Evolutionary conservation across 2,113 vertebrate genomes (phyloP).

Genomic region (Beaufortia kweichowensis): DNA sequence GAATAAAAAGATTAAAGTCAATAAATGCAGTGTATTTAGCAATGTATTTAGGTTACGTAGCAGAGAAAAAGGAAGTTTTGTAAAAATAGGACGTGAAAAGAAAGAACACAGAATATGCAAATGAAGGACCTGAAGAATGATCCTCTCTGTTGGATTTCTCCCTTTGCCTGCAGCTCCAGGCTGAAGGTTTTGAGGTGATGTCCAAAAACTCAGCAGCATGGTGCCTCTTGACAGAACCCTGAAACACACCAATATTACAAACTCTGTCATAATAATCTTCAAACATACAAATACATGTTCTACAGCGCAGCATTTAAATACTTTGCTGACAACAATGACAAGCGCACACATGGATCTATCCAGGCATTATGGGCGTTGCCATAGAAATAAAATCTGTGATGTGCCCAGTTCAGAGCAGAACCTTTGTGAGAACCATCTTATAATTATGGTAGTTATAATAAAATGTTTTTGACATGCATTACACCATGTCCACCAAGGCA

Average conservation of each 20-base stretch:
- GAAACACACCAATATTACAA: conserved; percentile 27
- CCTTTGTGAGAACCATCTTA: background rate
- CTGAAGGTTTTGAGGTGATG: conserved; percentile 69
- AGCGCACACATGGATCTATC: background rate
- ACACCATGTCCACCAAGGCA: no score
- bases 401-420: background rate
- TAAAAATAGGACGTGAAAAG: background rate
- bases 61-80: background rate
- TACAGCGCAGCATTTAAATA: background rate
- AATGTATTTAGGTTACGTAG: no score
- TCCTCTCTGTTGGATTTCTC: conserved; percentile 78
- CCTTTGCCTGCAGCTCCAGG: conserved; percentile 69
- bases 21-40: background rate
- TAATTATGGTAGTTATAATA: no score
- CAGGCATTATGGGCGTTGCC: background rate
- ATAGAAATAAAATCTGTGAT: background rate
- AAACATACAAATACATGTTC: no score
- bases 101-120: background rate
- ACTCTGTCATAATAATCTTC: background rate
- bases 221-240: conserved; percentile 86
- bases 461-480: no score
- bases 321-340: background rate
- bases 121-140: conserved; percentile 85
- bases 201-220: conserved; percentile 88
- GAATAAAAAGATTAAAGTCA: background rate